phyloP scores from a whole-genome alignment of 2,797 vertebrate genomes.

The Eleutherodactylus coqui region DNA sequence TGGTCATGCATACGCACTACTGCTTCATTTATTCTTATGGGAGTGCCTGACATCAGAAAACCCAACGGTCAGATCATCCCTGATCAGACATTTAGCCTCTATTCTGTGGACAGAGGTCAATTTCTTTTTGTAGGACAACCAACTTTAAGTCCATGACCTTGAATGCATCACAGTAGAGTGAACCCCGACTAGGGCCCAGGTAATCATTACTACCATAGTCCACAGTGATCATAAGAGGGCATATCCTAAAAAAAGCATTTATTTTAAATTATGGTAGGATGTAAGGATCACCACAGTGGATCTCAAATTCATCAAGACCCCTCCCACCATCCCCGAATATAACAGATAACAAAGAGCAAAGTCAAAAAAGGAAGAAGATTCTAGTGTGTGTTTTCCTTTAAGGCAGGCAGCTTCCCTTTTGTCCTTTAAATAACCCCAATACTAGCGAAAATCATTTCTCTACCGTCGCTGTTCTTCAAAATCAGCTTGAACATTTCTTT shows the following conservation, averaged over 20 bases:
- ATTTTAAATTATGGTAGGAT: no score
- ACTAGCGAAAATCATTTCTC: conserved; percentile 30
- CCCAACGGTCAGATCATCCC: no score
- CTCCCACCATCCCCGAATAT: not conserved
- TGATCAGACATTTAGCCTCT: no score
- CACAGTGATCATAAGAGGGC: no score
- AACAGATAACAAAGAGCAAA: not conserved
- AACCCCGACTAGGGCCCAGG: not conserved
- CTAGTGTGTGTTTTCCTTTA: not conserved
- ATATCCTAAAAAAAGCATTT: no score
- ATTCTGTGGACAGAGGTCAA: no score
- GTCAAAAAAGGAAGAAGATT: not conserved
- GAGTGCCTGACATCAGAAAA: no score
- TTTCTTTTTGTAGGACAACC: no score
- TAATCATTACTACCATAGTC: not conserved
- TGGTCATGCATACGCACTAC: no score
- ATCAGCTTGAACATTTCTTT: conserved; percentile 37
- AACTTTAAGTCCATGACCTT: not conserved
- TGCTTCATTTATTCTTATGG: no score
- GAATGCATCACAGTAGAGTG: not conserved
- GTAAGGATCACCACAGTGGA: not conserved
- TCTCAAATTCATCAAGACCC: not conserved
- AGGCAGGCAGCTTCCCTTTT: not conserved
- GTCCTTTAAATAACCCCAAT: conserved; percentile 49
- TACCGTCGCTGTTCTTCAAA: conserved; percentile 30